phyloP scores from a whole-genome alignment of 2,113 vertebrate species.

The Orthochromis indermauri region DNA sequence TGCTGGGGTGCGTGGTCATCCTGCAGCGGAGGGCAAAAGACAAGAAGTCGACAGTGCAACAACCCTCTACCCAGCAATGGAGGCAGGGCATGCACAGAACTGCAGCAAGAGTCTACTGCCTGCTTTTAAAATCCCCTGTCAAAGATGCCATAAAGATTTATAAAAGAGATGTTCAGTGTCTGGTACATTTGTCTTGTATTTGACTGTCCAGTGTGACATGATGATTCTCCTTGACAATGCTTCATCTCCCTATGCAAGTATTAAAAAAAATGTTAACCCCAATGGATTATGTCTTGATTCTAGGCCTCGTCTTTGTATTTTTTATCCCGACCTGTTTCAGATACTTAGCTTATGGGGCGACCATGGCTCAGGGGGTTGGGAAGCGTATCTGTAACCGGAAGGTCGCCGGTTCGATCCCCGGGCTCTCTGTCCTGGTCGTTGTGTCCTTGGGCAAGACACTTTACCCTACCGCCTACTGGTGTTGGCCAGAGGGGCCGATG shows the following conservation, averaged over 20 bases:
- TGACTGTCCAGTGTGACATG: neutral
- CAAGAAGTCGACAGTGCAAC: conserved; percentile 77
- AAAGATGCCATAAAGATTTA: neutral
- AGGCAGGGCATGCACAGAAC: conserved; percentile 72
- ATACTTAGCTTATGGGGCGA: neutral
- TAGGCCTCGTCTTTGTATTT: neutral
- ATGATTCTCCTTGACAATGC: neutral
- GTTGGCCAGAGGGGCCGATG: no score
- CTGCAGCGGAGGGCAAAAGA: conserved; percentile 64
- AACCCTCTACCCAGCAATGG: conserved; percentile 73
- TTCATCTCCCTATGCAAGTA: neutral
- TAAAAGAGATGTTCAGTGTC: neutral
- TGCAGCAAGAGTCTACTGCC: conserved; percentile 61
- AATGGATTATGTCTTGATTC: neutral
- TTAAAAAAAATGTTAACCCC: neutral
- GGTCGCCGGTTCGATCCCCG: no score
- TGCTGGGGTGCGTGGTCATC: conserved; percentile 87
- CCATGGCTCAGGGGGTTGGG: no score
- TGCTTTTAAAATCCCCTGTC: conserved; percentile 58
- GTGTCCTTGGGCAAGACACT: no score
- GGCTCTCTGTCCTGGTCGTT: no score
- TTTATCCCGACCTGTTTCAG: neutral
- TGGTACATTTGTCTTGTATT: neutral
- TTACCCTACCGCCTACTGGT: no score
- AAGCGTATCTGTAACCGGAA: no score